Conservation (phyloP, 1,140 invertebrate species). For the Nasonia giraulti region DNA sequence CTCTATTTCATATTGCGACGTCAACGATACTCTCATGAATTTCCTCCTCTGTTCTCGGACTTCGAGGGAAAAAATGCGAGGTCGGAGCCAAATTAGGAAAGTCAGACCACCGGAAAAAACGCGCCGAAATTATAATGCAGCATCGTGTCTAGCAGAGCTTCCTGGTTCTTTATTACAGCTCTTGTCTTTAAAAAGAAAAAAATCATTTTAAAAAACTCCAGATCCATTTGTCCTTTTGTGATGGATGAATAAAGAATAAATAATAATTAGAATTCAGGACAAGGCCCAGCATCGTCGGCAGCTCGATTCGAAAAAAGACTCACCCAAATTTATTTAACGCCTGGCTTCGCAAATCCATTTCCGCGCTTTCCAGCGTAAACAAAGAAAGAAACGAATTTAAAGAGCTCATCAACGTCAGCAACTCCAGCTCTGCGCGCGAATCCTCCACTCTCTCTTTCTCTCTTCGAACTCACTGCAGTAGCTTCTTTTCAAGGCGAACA, state of each 20-base stretch:
- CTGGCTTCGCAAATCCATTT: background rate
- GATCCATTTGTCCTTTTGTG: too few species aligned
- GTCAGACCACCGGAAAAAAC: too few species aligned
- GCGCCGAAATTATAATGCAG: too few species aligned
- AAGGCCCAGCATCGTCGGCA: background rate
- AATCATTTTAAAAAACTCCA: too few species aligned
- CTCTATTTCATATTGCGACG: background rate
- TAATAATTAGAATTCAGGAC: background rate
- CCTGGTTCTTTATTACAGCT: too few species aligned
- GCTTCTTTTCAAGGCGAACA: conserved; percentile 2
- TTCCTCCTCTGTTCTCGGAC: too few species aligned
- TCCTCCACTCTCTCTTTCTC: background rate
- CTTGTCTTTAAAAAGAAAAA: too few species aligned
- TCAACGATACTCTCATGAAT: background rate
- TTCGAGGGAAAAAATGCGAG: too few species aligned
- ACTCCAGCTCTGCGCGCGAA: background rate
- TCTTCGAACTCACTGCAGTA: background rate
- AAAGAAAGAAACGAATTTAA: background rate
- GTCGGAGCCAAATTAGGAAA: too few species aligned
- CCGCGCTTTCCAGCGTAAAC: background rate
- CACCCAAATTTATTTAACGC: background rate
- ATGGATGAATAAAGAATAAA: too few species aligned
- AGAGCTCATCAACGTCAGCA: background rate
- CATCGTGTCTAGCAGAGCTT: too few species aligned
- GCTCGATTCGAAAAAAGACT: background rate